phyloP scores from a whole-genome alignment of 2,797 vertebrate genomes.

The Trematomus bernacchii region DNA sequence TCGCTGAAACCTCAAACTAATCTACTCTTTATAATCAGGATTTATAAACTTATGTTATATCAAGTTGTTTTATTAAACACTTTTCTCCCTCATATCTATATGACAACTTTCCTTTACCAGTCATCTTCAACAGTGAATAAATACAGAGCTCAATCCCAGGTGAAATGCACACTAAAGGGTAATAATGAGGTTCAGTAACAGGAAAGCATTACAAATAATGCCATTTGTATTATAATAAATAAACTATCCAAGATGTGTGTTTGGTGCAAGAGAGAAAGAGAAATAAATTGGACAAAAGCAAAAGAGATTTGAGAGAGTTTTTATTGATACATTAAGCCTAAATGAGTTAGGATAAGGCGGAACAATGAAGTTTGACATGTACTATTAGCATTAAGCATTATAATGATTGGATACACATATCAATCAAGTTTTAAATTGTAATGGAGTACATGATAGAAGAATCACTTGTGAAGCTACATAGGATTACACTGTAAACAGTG shows the following conservation, averaged over 20 bases:
- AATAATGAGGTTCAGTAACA: background rate
- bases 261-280: background rate
- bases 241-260: background rate
- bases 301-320: background rate
- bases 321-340: conserved; percentile 9
- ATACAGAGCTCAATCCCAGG: too few relatives aligned
- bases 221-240: background rate
- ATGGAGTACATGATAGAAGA: background rate
- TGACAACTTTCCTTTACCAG: too few relatives aligned
- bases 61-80: too few relatives aligned
- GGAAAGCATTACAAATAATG: background rate
- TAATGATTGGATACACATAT: background rate
- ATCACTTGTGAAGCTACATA: background rate
- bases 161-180: too few relatives aligned
- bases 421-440: background rate
- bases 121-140: too few relatives aligned
- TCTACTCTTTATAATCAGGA: too few relatives aligned
- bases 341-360: too few relatives aligned
- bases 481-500: background rate
- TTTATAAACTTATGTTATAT: too few relatives aligned
- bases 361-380: too few relatives aligned
- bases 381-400: background rate
- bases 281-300: background rate
- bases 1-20: too few relatives aligned
- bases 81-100: too few relatives aligned